These are phyloP conservation scores for Prunella himalayana DNA, from an alignment of 2,113 vertebrate species.

Conservation along the genomic window DNA sequence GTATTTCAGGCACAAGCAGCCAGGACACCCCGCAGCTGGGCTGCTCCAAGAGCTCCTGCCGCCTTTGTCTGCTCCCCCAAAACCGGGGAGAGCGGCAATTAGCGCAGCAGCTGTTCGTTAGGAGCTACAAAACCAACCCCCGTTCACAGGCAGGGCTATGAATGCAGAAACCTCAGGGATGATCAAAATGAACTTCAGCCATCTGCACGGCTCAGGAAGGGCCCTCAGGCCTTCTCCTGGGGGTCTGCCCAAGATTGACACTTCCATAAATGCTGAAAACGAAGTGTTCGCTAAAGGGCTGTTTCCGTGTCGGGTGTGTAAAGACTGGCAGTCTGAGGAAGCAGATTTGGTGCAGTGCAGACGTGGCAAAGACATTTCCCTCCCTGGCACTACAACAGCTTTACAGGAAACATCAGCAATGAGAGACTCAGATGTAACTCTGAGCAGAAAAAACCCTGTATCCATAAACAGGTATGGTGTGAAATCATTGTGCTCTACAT, in stretches of 20 bases:
- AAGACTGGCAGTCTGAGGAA: not conserved
- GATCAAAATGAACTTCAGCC: constrained; percentile 1
- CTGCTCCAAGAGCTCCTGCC: not conserved
- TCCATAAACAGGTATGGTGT: not conserved
- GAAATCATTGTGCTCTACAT: not conserved
- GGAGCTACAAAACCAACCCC: not conserved
- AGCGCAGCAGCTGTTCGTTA: not conserved
- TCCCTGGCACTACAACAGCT: not conserved
- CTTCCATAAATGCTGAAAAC: not conserved
- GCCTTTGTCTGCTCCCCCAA: not conserved
- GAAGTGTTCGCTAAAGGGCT: not conserved
- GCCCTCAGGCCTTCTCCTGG: not conserved
- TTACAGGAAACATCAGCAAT: not conserved
- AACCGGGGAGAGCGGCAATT: not conserved
- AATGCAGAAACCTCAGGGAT: not conserved
- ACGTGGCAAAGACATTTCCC: not conserved
- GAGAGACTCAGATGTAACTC: not conserved
- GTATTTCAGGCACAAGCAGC: not conserved
- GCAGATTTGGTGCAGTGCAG: not conserved
- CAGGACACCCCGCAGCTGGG: not conserved
- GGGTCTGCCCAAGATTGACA: not conserved
- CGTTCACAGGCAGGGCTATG: not conserved
- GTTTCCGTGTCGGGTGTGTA: rapidly evolving
- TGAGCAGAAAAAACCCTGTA: not conserved
- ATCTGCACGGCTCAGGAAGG: not conserved